Evolutionary conservation across 2,797 vertebrate species (phyloP), one percentile per base, ranked within the genome.

Genomic region (Hippoglossus hippoglossus): DNA sequence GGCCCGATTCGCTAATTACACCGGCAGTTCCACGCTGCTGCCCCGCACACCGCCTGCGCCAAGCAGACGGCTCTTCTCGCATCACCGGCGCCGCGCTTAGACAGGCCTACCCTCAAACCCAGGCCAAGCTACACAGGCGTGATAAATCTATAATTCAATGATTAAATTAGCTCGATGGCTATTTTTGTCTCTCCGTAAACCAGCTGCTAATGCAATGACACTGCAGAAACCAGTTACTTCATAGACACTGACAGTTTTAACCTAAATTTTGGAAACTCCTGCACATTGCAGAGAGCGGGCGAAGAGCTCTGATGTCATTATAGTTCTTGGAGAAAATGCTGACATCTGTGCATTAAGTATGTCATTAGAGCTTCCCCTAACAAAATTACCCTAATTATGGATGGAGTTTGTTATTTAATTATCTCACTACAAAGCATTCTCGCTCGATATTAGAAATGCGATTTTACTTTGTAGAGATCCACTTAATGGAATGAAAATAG

Each of bases 1-100:
- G 87, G 81, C 82, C 82, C 58, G 61, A 75, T 79, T 76, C 15
- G 22, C 89, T 93, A 93, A 93, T 93, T 92, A 92, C 88, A 84
- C 77, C 68, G 77, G 83, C 87, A 67, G 87, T 89, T 91, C 86
- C 89, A 84, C 85, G 13, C 82, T 71, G 77, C 80, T 86, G 79
- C 78, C 65, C 76, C 39, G 77, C 64, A 26, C 71, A 52, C 56
- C 5, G 74, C 67, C 71, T 85, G 79, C 57, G 41, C 63, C 3
- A 1, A 66, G 75, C 71, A 72, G 73, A 78, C 74, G 79, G 82
- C 69, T 75, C 67, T 73, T 60, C 79, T 73, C 62, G 60, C 79
- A 83, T 85, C 77, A 75, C 69, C 79, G 75, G 39, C 6, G 19
- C 61, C 63, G 46, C 73, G 63, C 66, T 83, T 68, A 73, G 67